Base-by-base conservation (phyloP, 2,888 invertebrate genomes). In the Cylloceria caligata region DNA sequence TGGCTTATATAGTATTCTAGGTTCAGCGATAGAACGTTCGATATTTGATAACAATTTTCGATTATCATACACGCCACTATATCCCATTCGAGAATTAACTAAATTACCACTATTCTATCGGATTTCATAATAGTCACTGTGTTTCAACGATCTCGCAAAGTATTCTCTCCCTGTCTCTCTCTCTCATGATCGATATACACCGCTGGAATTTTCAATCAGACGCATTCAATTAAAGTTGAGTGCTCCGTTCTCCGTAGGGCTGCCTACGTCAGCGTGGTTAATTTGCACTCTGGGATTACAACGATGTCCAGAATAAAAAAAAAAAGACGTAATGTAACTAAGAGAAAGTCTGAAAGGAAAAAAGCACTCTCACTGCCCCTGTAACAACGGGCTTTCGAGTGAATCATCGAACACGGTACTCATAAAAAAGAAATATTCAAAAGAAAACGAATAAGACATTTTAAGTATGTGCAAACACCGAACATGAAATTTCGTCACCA, bases 221-320 rank as follows among this genome's bases (percentile, higher is more conserved):
- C 45, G 65, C 71, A 78, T 78, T 78, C 78, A 78, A 78, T 78
- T 78, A 78, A 62, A 65, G 71, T 65, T 71, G 71, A 78, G 71
- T 73, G 79, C 73, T 68, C 52, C 24, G 21, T 34, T 39, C 73
- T 30, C 34, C 65, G 57, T 19, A 24, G 65, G 57, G 49, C 73
- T 67, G 67, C 4, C 60, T 42, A 27, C 73, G 30, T 79, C 79
- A 34, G 64, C 55, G 55, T 47, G 55, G 79, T 62, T 68, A 79
- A 79, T 79, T 79, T 79, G 68, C 79, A 79, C 73, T 60, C 57
- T 73, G 19, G 73, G 62, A 68, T 67, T 68, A 67, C 79, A 68
- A 68, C 47, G 68, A 57, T 27, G 74, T 36, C 42, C 16, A 65
- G 55, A 55, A 49, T 47, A 36, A 67, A 49, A 67, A 45, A n/a